phyloP scores from a whole-genome alignment of 53 echinoderm and acorn worm species.

The Antedon mediterranea region DNA sequence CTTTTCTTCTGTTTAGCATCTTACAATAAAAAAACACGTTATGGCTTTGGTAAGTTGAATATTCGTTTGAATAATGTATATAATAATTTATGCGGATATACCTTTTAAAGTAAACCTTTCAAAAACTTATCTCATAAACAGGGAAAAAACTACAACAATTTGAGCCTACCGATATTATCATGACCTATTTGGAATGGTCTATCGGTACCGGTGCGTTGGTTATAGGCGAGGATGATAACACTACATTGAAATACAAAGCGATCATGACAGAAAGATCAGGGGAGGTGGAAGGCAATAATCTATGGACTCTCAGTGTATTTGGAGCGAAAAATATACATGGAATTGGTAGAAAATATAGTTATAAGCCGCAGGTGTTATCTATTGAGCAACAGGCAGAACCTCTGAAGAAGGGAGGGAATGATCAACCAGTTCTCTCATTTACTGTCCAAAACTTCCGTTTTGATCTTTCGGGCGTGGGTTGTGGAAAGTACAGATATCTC shows the following conservation, averaged over 20 bases:
- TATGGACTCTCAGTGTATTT: conserved; percentile 70
- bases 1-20: too few species aligned
- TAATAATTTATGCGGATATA: too few species aligned
- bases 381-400: background rate
- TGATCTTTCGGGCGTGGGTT: conserved; percentile 25
- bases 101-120: background rate
- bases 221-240: conserved; percentile 5
- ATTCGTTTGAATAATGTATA: too few species aligned
- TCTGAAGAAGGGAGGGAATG: background rate
- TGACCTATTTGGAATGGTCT: background rate
- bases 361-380: conserved; percentile 21
- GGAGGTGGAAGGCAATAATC: conserved; percentile 28
- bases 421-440: conserved; percentile 3
- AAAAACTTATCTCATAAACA: background rate
- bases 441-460: conserved; percentile 10
- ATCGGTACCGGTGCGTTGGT: conserved; percentile 2
- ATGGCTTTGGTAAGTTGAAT: too few species aligned
- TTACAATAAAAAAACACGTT: too few species aligned
- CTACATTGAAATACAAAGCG: conserved; percentile 2
- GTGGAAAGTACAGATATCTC: conserved; percentile 27
- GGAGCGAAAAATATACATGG: conserved; percentile 63
- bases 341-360: conserved; percentile 34
- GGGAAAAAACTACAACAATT: too few species aligned
- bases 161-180: background rate
- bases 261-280: background rate